A percentile compares a stretch with the other conserved stretches of the same genome.
phyloP scores from a whole-genome alignment of 2,888 invertebrate genomes.

The Zeuzera pyrina region DNA sequence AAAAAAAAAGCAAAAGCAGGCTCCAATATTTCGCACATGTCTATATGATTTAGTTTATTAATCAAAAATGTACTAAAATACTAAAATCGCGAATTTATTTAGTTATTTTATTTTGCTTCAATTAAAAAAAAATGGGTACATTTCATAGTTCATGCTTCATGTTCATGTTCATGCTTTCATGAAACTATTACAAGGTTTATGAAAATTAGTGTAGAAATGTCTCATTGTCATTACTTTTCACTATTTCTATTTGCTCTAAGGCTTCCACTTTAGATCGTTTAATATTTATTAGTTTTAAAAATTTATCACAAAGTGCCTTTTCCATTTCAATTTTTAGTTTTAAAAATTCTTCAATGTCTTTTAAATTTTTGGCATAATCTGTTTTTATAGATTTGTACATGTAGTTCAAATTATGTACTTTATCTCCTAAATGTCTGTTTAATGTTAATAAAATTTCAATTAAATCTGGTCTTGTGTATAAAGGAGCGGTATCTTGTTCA shows the following conservation, averaged over 20 bases:
- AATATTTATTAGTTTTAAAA: conserved; percentile 30
- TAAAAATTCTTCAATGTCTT: conserved; percentile 50
- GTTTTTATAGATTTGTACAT: conserved; percentile 28
- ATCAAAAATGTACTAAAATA: no score
- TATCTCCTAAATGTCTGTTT: conserved; percentile 34
- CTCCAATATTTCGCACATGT: no score
- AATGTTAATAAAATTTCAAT: conserved; percentile 37
- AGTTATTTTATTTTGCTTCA: no score
- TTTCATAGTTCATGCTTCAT: no score
- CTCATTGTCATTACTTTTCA: no score
- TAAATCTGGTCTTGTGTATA: conserved; percentile 29
- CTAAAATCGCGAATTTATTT: no score
- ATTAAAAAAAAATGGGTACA: no score
- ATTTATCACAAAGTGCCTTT: conserved; percentile 40
- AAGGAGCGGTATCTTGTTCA: conserved; percentile 28
- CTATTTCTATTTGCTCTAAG: background rate
- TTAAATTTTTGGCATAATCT: conserved; percentile 41
- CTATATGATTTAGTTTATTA: no score
- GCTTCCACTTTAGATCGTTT: conserved; percentile 18
- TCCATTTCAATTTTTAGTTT: conserved; percentile 52
- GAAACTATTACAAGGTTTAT: no score
- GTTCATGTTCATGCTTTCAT: no score
- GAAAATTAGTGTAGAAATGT: no score
- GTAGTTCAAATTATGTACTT: conserved; percentile 22
- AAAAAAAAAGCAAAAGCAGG: no score